phyloP scores from a whole-genome alignment of 1,140 invertebrate species.

The Tigriopus japonicus region DNA sequence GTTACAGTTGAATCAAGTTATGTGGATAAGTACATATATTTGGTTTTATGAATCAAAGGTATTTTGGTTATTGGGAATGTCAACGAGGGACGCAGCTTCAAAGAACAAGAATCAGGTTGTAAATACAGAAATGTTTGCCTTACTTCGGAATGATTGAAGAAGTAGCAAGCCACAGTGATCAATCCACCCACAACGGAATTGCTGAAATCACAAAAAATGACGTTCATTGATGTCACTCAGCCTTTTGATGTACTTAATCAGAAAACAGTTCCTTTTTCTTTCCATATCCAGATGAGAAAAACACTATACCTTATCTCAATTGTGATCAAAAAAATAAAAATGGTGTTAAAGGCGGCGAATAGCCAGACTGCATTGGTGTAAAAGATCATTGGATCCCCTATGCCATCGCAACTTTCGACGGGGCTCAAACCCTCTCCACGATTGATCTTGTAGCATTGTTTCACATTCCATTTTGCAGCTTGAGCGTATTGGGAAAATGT shows the following conservation, averaged over 20 bases:
- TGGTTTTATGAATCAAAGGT: no score
- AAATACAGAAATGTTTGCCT: not conserved
- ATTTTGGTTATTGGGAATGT: no score
- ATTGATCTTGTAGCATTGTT: conserved; percentile 37
- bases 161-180: conserved; percentile 43
- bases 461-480: not conserved
- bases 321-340: conserved; percentile 41
- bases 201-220: conserved; percentile 25
- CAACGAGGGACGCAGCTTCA: no score
- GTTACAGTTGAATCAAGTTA: no score
- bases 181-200: conserved; percentile 45
- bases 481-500: not conserved
- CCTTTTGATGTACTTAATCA: no score
- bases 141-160: conserved; percentile 55
- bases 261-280: no score
- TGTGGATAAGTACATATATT: no score
- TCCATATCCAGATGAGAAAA: conserved; percentile 1
- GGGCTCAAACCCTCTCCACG: conserved; percentile 38
- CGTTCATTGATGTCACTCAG: no score
- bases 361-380: conserved; percentile 48
- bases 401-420: conserved; percentile 54
- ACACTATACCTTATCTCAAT: conserved; percentile 30
- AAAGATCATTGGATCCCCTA: conserved; percentile 51
- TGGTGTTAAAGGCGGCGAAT: conserved; percentile 39
- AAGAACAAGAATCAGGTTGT: no score